Conservation (phyloP, 2,888 invertebrate species). For the Molanna angustata region DNA sequence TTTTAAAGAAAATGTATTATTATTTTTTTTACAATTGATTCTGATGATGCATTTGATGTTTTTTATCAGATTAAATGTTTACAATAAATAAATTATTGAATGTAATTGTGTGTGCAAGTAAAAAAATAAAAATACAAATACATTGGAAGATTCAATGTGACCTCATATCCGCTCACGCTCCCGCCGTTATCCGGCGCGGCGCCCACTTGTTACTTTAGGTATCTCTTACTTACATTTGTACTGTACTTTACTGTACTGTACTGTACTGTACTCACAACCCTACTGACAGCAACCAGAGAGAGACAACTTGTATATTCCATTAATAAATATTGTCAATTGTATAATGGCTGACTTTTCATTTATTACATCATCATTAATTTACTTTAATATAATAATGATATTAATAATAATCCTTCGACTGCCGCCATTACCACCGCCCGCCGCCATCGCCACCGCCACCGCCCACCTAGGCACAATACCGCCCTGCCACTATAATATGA, state of each 20-base stretch:
- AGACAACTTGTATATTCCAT: conserved; percentile 56
- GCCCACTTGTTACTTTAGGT: conserved; percentile 47
- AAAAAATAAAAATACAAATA: conserved; percentile 22
- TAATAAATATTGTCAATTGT: conserved; percentile 61
- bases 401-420: too few species aligned
- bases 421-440: conserved; percentile 1
- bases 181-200: conserved; percentile 39
- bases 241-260: conserved; percentile 42
- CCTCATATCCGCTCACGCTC: conserved; percentile 42
- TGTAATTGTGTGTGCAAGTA: conserved; percentile 34
- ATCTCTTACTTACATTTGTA: conserved; percentile 19
- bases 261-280: conserved; percentile 55
- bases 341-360: conserved; percentile 33
- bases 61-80: conserved; percentile 33
- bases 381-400: too few species aligned
- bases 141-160: conserved; percentile 40
- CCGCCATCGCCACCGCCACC: not conserved
- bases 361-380: not conserved
- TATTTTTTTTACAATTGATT: conserved; percentile 34
- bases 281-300: conserved; percentile 57
- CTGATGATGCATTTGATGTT: conserved; percentile 33
- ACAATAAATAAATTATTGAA: conserved; percentile 32
- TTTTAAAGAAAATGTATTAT: conserved; percentile 32
- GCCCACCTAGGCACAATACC: not conserved
- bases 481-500: conserved; percentile 44